Base-by-base conservation (phyloP, 2,797 vertebrate species). In the Momotus momota region DNA sequence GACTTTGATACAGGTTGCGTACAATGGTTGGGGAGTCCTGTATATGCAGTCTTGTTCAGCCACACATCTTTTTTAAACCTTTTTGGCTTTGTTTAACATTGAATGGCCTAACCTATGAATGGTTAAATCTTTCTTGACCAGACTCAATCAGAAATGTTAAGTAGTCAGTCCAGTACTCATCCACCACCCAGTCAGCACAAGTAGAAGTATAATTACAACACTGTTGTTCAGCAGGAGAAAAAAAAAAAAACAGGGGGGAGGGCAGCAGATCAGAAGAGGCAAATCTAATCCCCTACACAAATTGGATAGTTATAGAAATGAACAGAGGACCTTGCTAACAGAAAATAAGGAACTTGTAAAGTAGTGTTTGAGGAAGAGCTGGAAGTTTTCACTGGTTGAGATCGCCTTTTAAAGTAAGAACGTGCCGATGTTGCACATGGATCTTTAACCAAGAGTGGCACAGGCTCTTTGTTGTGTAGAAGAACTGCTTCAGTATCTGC, bases 181-280 rank as follows among this genome's bases (percentile, higher is more conserved):
- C 35, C 10, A 0, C 51, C 31, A 33, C 4, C 23, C 46, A 35
- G 26, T 10, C 51, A 64, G 60, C 8, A 1, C 14, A 6, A 71
- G 14, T n/a, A 15, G 35, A 35, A 35, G 35, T 12, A 4, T 1
- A n/a, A 10, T 11, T 55, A 25, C 4, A 57, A 6, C 1, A 1
- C 54, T 70, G 40, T 6, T 74, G 2, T 20, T 64, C n/a, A 75
- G 29, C 33, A 64, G 29, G 25, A 14, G 0, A 4, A 6, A 23
- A 41, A 38, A 27, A 43, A 14, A 18, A 9, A n/a, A n/a, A n/a
- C n/a, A n/a, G n/a, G 18, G 31, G 54, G 31, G 31, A 55, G 19
- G 12, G 16, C 12, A n/a, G 14, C 19, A n/a, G 27, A 14, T 35
- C 35, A 5, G 19, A n/a, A 20, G 9, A 10, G 55, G 48, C 8